Base-by-base conservation (phyloP, 2,113 vertebrate species). In the Sapajus apella region DNA sequence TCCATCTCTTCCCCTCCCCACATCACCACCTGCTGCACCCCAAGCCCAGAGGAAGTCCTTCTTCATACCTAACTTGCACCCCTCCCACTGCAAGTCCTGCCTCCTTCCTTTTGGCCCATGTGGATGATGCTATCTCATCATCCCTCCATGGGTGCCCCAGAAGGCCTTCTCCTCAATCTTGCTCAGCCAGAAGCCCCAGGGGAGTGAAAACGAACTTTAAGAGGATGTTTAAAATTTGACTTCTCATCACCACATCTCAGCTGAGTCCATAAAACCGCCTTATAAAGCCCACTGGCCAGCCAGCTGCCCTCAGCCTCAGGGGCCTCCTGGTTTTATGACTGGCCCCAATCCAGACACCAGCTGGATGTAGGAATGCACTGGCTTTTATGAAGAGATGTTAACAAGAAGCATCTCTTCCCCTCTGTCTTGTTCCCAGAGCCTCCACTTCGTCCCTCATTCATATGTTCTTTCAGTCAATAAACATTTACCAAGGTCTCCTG, bases 191-290 rank as follows among this genome's bases (percentile, higher is more conserved):
- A 86, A 94, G 95, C 56, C 97, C 94, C n/a, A 0, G 20, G 96
- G 75, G 93, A 97, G 55, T 43, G 75, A 97, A 96, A 97, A 91
- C 56, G 47, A 97, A 97, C 96, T 98, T 96, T 96, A 97, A 96
- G 92, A 92, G 96, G 87, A 98, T 97, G 97, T 98, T 97, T 98
- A 97, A 98, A 98, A 93, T 97, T 94, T 97, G 97, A 93, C 94
- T 98, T 98, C 97, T 97, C 97, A 97, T 98, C 97, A 97, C 96
- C 97, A 95, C 96, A 91, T 98, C 97, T 98, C 97, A 97, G 96
- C 97, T 85, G 95, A 98, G 98, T 98, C 95, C 97, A 98, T 98
- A 98, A 98, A 98, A 97, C 82, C 35, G 76, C 97, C 97, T 95
- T 98, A 95, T 97, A 97, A 98, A 98, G 98, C 94, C 96, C 98